These are phyloP conservation scores for Paratrypauchen microcephalus DNA, from an alignment of 2,797 vertebrate genomes.

Conservation along the genomic window DNA sequence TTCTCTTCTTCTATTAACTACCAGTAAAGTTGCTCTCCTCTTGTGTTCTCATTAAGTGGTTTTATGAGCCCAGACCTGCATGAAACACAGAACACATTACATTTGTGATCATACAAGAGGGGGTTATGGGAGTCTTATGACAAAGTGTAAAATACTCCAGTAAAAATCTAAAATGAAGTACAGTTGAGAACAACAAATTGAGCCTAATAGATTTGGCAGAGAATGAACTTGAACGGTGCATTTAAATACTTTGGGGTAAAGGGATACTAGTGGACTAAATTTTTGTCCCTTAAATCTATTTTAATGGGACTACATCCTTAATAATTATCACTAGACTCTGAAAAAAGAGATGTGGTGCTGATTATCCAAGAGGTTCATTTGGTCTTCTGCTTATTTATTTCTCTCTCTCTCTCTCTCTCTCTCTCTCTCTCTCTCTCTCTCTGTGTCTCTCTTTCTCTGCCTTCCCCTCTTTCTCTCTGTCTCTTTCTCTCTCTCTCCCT, in stretches of 20 bases:
- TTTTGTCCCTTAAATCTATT: not conserved
- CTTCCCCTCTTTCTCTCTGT: too few species aligned
- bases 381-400: too few species aligned
- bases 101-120: constrained; percentile 46
- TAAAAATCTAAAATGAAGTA: not conserved
- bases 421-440: too few species aligned
- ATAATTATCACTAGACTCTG: too few species aligned
- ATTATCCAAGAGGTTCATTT: not conserved
- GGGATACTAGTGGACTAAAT: too few species aligned
- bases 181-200: not conserved
- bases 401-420: not conserved
- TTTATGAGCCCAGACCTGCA: constrained; percentile 44
- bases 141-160: constrained; percentile 26
- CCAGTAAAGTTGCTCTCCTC: constrained; percentile 22
- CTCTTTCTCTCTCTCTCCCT: too few species aligned
- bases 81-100: constrained; percentile 44
- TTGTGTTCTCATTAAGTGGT: constrained; percentile 36
- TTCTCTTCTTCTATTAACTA: not conserved
- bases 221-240: not conserved
- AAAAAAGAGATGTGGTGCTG: constrained; percentile 4
- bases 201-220: not conserved
- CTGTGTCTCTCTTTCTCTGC: too few species aligned
- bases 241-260: not conserved
- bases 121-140: constrained; percentile 48
- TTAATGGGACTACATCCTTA: not conserved